A percentile compares a stretch with the other conserved stretches of the same genome.
phyloP scores from a whole-genome alignment of 2,888 invertebrate genomes.

The Apodemia mormo region DNA sequence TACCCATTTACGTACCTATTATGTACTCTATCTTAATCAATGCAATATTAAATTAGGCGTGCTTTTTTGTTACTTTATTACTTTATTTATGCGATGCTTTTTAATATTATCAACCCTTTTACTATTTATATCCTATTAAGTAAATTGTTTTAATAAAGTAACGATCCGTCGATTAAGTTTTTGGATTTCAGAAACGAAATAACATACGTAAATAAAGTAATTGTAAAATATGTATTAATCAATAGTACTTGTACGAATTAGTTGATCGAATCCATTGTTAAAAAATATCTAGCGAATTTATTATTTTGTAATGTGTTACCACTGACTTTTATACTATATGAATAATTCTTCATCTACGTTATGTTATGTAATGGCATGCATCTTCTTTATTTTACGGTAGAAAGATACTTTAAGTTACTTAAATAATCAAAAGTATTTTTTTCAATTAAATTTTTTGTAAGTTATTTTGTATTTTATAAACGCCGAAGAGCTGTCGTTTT shows the following conservation, averaged over 20 bases:
- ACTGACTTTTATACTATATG: constrained; percentile 8
- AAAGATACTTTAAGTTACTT: too few relatives aligned
- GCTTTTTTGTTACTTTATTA: constrained; percentile 55
- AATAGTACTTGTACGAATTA: constrained; percentile 67
- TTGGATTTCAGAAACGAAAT: constrained; percentile 66
- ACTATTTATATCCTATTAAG: constrained; percentile 39
- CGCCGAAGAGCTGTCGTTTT: too few relatives aligned
- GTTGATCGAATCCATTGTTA: constrained; percentile 61
- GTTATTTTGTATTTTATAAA: too few relatives aligned
- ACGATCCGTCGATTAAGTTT: constrained; percentile 73
- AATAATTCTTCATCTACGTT: background rate
- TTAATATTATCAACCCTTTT: constrained; percentile 51
- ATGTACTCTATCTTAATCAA: constrained; percentile 70
- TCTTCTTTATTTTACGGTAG: too few relatives aligned
- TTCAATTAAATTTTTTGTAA: too few relatives aligned
- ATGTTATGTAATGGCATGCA: too few relatives aligned
- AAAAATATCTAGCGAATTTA: constrained; percentile 72
- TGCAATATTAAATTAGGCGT: constrained; percentile 64
- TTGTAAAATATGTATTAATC: constrained; percentile 69
- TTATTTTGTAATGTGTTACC: constrained; percentile 49
- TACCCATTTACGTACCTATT: constrained; percentile 73
- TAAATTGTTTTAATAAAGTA: constrained; percentile 48
- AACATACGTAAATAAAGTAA: constrained; percentile 79
- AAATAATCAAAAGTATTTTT: too few relatives aligned
- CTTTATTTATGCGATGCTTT: constrained; percentile 69